phyloP scores from a whole-genome alignment of 2,797 vertebrate genomes.

The Sylvilagus floridanus region DNA sequence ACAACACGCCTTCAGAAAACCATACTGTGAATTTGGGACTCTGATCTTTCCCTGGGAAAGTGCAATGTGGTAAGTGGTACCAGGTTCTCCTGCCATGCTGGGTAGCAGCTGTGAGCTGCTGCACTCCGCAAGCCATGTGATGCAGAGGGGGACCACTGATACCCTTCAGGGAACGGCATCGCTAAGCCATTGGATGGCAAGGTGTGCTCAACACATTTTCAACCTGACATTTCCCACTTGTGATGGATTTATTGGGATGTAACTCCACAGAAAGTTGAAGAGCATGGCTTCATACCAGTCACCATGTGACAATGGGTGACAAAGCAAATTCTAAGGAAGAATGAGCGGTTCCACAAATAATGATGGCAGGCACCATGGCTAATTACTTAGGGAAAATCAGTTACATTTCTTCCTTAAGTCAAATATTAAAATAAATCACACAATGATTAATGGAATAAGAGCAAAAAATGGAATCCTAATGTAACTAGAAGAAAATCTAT shows the following conservation, averaged over 20 bases:
- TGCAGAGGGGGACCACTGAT: not conserved
- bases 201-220: not conserved
- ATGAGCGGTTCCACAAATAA: not conserved
- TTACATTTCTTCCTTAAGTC: not conserved
- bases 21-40: not conserved
- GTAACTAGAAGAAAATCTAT: conserved; percentile 37
- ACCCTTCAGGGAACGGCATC: too few relatives aligned
- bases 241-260: not conserved
- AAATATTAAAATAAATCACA: not conserved
- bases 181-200: too few relatives aligned
- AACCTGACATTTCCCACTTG: not conserved
- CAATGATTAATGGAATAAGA: not conserved
- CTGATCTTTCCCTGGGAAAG: not conserved
- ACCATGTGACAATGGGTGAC: not conserved
- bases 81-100: not conserved
- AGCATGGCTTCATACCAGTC: not conserved
- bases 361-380: not conserved
- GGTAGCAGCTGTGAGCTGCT: not conserved
- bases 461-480: not conserved
- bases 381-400: not conserved
- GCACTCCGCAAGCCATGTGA: not conserved
- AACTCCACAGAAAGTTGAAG: not conserved
- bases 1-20: not conserved
- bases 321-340: not conserved
- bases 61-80: not conserved